Conservation (phyloP, 2,113 vertebrate species). For the Sorex fumeus region DNA sequence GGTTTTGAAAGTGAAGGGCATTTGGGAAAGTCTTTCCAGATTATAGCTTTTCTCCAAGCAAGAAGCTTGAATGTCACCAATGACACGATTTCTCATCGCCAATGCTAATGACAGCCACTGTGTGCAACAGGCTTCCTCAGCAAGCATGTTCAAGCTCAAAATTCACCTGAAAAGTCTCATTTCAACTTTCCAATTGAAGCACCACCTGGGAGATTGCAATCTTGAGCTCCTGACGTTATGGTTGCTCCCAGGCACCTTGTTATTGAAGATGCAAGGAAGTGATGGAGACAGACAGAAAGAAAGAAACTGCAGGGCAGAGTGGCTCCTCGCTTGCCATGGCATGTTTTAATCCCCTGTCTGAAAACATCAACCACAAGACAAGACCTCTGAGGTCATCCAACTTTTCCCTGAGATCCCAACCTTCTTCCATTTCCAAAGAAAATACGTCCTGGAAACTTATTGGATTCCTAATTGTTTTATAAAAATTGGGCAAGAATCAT, state of each 20-base stretch:
- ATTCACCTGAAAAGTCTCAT: neutral
- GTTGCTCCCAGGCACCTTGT: neutral
- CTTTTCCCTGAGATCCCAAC: neutral
- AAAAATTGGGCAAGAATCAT: neutral
- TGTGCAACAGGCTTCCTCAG: neutral
- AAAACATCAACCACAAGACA: neutral
- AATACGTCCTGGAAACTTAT: neutral
- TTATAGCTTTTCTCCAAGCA: neutral
- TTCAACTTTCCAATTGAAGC: neutral
- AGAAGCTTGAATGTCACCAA: neutral
- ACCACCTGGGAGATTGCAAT: neutral
- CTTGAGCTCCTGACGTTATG: neutral
- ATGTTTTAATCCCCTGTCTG: neutral
- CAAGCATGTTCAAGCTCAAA: neutral
- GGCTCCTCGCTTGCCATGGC: neutral
- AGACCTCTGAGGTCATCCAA: neutral
- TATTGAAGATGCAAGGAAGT: neutral
- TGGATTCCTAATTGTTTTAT: neutral
- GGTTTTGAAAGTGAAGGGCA: rapidly evolving
- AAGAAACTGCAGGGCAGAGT: neutral
- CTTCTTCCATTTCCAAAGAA: neutral
- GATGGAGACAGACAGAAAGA: neutral
- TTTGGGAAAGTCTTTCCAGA: neutral
- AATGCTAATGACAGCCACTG: neutral
- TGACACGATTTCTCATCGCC: neutral